Evolutionary conservation across 2,888 invertebrate genomes (phyloP).

Genomic region (Spodoptera picta): DNA sequence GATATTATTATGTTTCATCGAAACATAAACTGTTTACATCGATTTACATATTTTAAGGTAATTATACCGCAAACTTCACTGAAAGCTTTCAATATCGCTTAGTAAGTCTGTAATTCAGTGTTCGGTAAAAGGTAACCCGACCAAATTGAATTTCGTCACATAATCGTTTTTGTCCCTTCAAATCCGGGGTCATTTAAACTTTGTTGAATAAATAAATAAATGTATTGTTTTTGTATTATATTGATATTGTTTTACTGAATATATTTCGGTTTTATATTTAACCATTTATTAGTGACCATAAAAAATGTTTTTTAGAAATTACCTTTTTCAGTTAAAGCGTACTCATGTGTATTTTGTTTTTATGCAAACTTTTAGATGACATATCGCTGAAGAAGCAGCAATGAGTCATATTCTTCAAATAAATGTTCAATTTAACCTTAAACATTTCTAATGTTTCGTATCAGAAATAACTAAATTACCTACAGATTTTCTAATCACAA

Average conservation of each 20-base stretch:
- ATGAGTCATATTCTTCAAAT: no score
- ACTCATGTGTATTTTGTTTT: no score
- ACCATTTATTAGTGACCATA: no score
- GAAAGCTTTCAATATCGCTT: constrained; percentile 46
- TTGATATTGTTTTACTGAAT: constrained; percentile 19
- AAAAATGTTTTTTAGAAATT: no score
- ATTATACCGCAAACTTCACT: constrained; percentile 34
- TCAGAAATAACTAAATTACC: no score
- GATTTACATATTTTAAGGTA: constrained; percentile 51
- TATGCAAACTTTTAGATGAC: no score
- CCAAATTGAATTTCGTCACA: constrained; percentile 43
- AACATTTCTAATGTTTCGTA: no score
- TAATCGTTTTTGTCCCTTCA: constrained; percentile 34
- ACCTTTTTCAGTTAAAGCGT: no score
- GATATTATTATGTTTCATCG: constrained; percentile 27
- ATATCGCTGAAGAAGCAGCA: no score
- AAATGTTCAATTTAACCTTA: no score
- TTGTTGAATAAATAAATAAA: constrained; percentile 15
- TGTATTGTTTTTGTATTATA: constrained; percentile 6
- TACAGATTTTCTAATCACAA: no score
- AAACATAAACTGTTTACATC: constrained; percentile 39
- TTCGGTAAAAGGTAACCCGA: constrained; percentile 30
- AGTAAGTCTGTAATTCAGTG: constrained; percentile 40
- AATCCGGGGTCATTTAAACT: constrained; percentile 38
- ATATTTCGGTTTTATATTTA: neutral